Conservation (phyloP, 2,113 vertebrate species). For the Procavia capensis region DNA sequence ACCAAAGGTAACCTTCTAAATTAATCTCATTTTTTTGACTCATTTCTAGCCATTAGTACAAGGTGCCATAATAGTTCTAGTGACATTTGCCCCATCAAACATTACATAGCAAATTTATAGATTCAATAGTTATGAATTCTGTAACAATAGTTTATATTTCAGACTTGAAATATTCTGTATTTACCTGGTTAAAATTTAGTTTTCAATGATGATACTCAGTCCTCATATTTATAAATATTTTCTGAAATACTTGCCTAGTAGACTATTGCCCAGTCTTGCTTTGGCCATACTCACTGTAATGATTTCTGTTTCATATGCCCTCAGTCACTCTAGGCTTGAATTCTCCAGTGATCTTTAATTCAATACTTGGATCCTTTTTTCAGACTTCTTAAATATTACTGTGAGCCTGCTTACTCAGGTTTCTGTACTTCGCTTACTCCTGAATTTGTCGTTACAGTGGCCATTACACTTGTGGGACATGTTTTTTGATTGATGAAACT, state of each 20-base stretch:
- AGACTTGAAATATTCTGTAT: not conserved
- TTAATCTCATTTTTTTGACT: not conserved
- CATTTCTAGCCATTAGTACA: not conserved
- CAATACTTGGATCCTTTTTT: not conserved
- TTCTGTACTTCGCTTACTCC: not conserved
- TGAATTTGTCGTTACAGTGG: not conserved
- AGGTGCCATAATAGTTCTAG: not conserved
- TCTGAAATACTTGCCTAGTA: not conserved
- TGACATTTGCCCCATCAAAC: not conserved
- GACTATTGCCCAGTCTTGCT: not conserved
- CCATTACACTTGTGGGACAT: not conserved
- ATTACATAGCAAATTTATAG: not conserved
- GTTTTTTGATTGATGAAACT: not conserved
- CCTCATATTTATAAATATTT: not conserved
- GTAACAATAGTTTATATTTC: not conserved
- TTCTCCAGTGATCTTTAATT: not conserved
- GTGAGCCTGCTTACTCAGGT: not conserved
- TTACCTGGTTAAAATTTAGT: not conserved
- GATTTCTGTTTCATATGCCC: not conserved
- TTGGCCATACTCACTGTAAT: not conserved
- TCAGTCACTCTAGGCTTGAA: not conserved
- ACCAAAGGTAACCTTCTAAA: not conserved
- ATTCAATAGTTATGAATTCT: not conserved
- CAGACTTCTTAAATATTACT: not conserved
- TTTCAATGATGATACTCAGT: not conserved